A percentile compares a stretch with the other conserved stretches of the same genome.
Conservation (phyloP, 2,888 invertebrate genomes). For the Diarsia mendica region DNA sequence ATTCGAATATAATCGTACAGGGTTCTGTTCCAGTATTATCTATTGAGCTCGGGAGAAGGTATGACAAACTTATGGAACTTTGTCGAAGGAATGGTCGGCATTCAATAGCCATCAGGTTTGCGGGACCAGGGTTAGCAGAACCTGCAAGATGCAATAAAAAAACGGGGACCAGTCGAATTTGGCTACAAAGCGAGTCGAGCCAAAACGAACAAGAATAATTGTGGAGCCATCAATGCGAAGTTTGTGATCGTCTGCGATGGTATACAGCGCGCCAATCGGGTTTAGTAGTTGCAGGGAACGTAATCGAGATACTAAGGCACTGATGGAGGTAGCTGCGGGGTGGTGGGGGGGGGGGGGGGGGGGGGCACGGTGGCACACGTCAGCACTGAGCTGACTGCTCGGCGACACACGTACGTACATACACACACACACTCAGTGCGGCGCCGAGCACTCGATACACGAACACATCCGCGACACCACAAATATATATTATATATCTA, state of each 20-base stretch:
- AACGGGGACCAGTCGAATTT: no score
- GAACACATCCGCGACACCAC: background rate
- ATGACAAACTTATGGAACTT: no score
- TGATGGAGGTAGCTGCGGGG: background rate
- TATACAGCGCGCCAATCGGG: background rate
- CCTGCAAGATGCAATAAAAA: no score
- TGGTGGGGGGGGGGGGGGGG: no score
- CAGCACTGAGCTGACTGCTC: slow-evolving; percentile 8
- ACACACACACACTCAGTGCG: background rate
- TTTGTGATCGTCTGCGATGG: background rate
- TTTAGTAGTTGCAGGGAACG: background rate
- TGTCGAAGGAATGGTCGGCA: no score
- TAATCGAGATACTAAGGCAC: slow-evolving; percentile 29
- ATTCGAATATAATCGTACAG: background rate
- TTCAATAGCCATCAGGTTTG: no score
- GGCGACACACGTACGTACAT: no score
- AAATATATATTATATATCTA: no score
- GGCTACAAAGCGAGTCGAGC: no score
- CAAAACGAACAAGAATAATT: background rate
- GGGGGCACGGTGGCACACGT: slow-evolving; percentile 13
- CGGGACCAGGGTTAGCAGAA: no score
- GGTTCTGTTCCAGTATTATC: background rate
- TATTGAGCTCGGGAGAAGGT: background rate
- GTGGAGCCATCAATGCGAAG: background rate
- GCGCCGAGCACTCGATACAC: slow-evolving; percentile 4